phyloP scores from a whole-genome alignment of 2,113 vertebrate species.

The Apteryx owenii region DNA sequence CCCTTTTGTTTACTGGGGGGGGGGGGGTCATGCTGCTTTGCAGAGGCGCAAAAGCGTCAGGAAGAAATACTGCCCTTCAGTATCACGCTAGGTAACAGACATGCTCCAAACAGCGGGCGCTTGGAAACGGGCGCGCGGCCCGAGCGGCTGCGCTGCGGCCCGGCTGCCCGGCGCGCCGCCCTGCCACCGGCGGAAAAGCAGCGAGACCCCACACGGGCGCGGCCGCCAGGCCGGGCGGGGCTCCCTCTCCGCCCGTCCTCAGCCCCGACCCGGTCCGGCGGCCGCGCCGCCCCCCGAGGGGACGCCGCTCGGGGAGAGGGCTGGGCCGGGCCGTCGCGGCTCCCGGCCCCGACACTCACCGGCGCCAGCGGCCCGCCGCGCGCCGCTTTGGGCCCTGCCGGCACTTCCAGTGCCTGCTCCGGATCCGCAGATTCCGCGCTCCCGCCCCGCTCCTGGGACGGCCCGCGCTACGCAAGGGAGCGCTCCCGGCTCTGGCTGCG shows the following conservation, averaged over 20 bases:
- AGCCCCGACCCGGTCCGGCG: too few relatives aligned
- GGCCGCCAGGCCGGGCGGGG: accelerated
- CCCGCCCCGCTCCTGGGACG: too few relatives aligned
- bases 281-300: too few relatives aligned
- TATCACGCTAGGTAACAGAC: accelerated
- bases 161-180: background rate
- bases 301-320: too few relatives aligned
- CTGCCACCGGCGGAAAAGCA: background rate
- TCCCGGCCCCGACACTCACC: background rate
- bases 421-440: background rate
- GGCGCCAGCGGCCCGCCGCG: background rate
- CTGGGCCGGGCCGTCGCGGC: too few relatives aligned
- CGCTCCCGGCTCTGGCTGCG: accelerated
- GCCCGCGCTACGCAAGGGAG: accelerated
- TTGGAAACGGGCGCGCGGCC: accelerated
- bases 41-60: accelerated
- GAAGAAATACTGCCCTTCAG: accelerated
- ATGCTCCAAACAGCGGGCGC: accelerated
- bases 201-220: accelerated
- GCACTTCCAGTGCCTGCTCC: background rate
- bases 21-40: accelerated
- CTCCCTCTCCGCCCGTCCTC: too few relatives aligned
- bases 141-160: accelerated
- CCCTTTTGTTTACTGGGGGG: accelerated
- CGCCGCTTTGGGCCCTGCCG: background rate